Percentiles rank a stretch among this genome's conserved stretches.
Conservation (phyloP, 2,113 vertebrate species). For the Bufo gargarizans region DNA sequence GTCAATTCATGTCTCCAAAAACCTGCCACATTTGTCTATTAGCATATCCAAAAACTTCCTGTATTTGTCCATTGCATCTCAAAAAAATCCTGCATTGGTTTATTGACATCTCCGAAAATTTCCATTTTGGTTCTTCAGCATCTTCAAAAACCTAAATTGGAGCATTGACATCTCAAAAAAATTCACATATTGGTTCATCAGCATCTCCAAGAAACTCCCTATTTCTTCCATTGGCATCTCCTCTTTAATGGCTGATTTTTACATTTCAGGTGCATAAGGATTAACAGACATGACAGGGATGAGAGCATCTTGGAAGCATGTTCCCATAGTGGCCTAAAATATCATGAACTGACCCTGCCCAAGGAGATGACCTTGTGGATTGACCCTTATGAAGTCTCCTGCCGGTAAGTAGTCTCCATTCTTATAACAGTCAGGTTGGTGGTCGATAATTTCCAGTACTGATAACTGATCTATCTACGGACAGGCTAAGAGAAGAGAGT, state of each 20-base stretch:
- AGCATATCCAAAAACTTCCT: background rate
- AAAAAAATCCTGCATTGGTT: too few relatives aligned
- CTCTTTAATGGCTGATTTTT: background rate
- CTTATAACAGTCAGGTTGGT: background rate
- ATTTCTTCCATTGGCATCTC: background rate
- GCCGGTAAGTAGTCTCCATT: background rate
- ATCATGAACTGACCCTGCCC: background rate
- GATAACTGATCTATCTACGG: background rate
- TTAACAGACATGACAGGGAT: background rate
- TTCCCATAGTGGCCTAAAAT: background rate
- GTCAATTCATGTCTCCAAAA: background rate
- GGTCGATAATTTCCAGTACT: background rate
- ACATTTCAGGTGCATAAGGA: background rate
- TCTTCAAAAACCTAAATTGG: background rate
- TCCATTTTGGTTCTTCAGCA: background rate
- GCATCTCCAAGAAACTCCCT: background rate
- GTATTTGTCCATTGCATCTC: too few relatives aligned
- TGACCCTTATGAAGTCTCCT: slow-evolving; percentile 7
- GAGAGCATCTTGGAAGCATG: slow-evolving; percentile 1
- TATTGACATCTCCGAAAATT: background rate
- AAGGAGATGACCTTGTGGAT: slow-evolving; percentile 12
- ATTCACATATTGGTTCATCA: background rate
- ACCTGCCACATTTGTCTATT: background rate
- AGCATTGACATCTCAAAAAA: background rate
- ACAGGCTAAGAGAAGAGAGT: background rate